Evolutionary conservation across 2,113 vertebrate species (phyloP), one percentile per base, ranked within the genome.

Genomic region (Erythrocercus mccallii): DNA sequence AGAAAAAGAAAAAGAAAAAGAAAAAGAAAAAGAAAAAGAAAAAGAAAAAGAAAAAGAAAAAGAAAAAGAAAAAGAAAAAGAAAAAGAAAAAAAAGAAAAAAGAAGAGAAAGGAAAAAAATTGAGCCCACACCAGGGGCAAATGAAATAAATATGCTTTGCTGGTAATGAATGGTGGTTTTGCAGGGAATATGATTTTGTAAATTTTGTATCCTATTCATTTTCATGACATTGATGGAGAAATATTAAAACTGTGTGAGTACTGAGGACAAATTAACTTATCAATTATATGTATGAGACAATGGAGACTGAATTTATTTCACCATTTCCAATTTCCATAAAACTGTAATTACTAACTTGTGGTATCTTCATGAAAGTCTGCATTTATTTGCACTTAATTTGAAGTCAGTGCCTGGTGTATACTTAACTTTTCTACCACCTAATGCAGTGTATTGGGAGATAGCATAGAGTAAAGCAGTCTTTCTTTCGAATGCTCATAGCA

Each of bases 231-330:
- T 95, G 56, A 97, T 98, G 96, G 92, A 96, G 94, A 98, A 97
- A 97, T 97, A 97, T 96, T 97, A 97, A 97, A 97, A 97, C 92
- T 96, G 84, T 96, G 84, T 98, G 66, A 97, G 74, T 90, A 87
- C 92, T 96, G 96, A 97, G 97, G 97, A 98, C 96, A 98, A 98
- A 98, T 98, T 97, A 98, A 98, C 95, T 98, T 97, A 98, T 98
- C 97, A 98, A 97, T 98, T 97, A 97, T 88, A 81, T 88, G 81
- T 96, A 97, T 96, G 91, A 88, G 93, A 92, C 97, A 92, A 93
- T 96, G 51, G 96, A 98, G 96, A 97, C 94, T 72, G 72, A 97
- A 82, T 98, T 98, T 97, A 97, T 98, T 96, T 98, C 93, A 93
- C 86, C 60, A 96, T 97, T 98, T 98, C 88, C 25, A 97, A 94